Evolutionary conservation across 1,140 invertebrate genomes (phyloP), one percentile per base, ranked within the genome.

Genomic region (Drosophila virilis): DNA sequence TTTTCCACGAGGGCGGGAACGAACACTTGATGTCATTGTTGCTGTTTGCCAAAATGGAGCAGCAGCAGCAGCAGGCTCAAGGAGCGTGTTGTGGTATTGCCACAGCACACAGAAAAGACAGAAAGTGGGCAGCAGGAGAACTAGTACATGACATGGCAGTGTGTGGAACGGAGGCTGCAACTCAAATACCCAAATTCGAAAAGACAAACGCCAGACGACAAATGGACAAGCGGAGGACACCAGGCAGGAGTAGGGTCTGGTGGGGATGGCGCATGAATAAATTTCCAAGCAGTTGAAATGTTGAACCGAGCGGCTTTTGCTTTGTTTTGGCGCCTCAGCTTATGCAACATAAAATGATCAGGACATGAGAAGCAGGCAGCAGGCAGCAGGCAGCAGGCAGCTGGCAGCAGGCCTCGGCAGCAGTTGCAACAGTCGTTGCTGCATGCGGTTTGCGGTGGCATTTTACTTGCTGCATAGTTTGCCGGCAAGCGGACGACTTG

Each of bases 251-350:
- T 35, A 17, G 12, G 40, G n/a, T 17, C 6, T 13, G 22, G 42
- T 2, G 62, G 10, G 22, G 45, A 32, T 15, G 68, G 67, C 67
- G 67, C 74, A 76, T 86, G 74, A 81, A 85, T 88, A 88, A 82
- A 82, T 88, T 86, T 86, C 48, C 71, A 73, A 82, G 72, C 83
- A 82, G 83, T 78, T 79, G 78, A 88, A 88, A 88, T 79, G 83
- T 77, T 82, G 83, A 86, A 82, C 67, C 71, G 45, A 67, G 57
- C 58, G 58, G 48, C 68, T 73, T 77, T 60, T 83, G 83, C 83
- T 86, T 88, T 86, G 83, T 88, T 88, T 86, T 66, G 82, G 62
- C 81, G 81, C 74, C 80, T 74, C 57, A 38, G 70, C 68, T 70
- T 54, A 75, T 66, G 65, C 73, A 46, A 84, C 73, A 80, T 66